These are phyloP conservation scores for Tuberolachnus salignus DNA, from an alignment of 2,888 invertebrate genomes.

Conservation along the genomic window DNA sequence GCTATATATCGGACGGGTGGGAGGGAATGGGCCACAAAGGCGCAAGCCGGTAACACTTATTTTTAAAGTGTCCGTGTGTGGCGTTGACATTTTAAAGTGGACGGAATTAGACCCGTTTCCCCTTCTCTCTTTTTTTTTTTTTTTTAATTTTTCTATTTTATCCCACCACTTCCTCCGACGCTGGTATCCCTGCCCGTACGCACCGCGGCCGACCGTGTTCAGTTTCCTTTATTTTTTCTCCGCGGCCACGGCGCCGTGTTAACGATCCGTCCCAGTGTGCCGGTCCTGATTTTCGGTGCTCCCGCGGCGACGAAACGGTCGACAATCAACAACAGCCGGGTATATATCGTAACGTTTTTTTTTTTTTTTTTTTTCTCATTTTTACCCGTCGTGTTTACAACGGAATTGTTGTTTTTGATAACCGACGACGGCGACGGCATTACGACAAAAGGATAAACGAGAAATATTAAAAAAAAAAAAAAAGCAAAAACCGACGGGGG, in stretches of 20 bases:
- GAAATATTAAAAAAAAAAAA: slow-evolving; percentile 26
- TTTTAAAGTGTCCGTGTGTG: slow-evolving; percentile 47
- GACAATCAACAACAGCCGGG: not conserved
- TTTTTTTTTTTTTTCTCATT: not conserved
- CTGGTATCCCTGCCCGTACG: not conserved
- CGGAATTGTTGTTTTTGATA: not conserved
- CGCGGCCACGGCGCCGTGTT: too few relatives aligned
- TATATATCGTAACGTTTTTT: slow-evolving; percentile 10
- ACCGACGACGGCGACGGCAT: not conserved
- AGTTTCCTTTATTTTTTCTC: slow-evolving; percentile 12
- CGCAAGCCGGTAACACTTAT: slow-evolving; percentile 38
- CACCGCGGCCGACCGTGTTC: not conserved
- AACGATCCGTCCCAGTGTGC: slow-evolving; percentile 22
- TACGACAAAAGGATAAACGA: not conserved
- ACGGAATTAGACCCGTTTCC: slow-evolving; percentile 44
- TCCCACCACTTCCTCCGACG: slow-evolving; percentile 5
- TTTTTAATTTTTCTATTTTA: not conserved
- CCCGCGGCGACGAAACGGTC: not conserved
- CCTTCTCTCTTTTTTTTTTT: not conserved
- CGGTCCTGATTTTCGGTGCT: slow-evolving; percentile 6
- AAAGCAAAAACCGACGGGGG: not conserved
- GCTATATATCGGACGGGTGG: not conserved
- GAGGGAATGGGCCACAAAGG: slow-evolving; percentile 5
- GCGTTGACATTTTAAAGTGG: slow-evolving; percentile 50
- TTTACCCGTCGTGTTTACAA: too few relatives aligned